Percentiles rank a stretch among this genome's conserved stretches.
These are phyloP conservation scores for Psittacula echo DNA, from an alignment of 2,797 vertebrate species.

Conservation along the genomic window DNA sequence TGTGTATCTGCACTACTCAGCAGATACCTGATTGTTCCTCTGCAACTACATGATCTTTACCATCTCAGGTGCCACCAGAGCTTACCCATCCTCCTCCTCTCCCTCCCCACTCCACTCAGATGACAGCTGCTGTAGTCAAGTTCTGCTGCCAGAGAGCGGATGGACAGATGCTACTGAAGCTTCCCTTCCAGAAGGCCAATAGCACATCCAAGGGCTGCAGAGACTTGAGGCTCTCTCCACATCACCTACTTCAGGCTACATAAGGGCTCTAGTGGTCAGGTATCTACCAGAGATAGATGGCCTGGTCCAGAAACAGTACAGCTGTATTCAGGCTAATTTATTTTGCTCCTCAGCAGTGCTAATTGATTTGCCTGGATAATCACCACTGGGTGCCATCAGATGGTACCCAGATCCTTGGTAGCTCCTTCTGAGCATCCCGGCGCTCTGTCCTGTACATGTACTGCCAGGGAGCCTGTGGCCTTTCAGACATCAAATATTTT, in stretches of 20 bases:
- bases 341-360: neutral
- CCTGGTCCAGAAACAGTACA: neutral
- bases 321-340: neutral
- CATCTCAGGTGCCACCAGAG: neutral
- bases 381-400: neutral
- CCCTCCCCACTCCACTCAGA: neutral
- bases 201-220: neutral
- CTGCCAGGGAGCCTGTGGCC: neutral
- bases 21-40: neutral
- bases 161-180: fast-evolving
- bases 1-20: neutral
- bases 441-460: neutral
- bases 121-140: neutral
- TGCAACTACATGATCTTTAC: neutral
- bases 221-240: neutral
- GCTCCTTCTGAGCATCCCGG: neutral
- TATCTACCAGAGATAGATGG: neutral
- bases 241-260: neutral
- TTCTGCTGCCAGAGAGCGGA: neutral
- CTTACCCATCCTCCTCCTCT: neutral
- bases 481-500: neutral
- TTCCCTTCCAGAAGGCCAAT: neutral
- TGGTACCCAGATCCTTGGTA: neutral
- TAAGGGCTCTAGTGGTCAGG: neutral
- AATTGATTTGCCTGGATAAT: neutral